Percentiles rank a stretch among this genome's conserved stretches.
These are phyloP conservation scores for Zophobas atratus DNA, from an alignment of 1,140 invertebrate genomes.

Conservation along the genomic window DNA sequence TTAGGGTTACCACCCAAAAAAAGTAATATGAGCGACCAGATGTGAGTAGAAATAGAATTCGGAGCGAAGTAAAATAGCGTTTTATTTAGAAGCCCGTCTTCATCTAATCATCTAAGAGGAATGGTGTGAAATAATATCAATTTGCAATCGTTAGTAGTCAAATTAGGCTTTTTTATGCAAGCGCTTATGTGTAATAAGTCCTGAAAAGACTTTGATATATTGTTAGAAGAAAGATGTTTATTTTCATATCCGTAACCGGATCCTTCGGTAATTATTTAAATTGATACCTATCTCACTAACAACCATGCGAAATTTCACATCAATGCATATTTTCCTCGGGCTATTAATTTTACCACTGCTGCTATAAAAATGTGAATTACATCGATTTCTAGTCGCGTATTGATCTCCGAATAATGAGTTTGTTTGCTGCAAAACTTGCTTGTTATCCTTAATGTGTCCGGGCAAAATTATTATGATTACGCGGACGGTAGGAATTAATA, in stretches of 20 bases:
- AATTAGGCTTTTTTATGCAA: constrained; percentile 27
- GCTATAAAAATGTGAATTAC: constrained; percentile 20
- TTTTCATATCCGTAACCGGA: constrained; percentile 36
- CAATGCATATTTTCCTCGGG: constrained; percentile 29
- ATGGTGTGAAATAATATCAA: constrained; percentile 36
- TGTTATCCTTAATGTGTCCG: neutral
- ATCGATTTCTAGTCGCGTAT: constrained; percentile 25
- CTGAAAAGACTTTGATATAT: constrained; percentile 34
- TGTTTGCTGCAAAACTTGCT: neutral
- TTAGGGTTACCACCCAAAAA: constrained; percentile 32
- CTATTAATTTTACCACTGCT: constrained; percentile 28
- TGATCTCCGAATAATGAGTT: constrained; percentile 11
- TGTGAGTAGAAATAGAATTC: constrained; percentile 26
- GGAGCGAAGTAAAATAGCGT: neutral
- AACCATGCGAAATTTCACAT: constrained; percentile 30
- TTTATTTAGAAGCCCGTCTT: constrained; percentile 7
- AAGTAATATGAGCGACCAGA: constrained; percentile 29
- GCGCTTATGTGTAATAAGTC: constrained; percentile 5
- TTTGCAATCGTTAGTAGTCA: constrained; percentile 22
- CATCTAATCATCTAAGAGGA: constrained; percentile 5
- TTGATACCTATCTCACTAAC: constrained; percentile 37
- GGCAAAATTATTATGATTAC: constrained; percentile 8
- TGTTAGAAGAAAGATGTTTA: constrained; percentile 21
- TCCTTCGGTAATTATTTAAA: constrained; percentile 37
- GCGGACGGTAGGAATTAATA: constrained; percentile 21